These are phyloP conservation scores for Eptesicus fuscus DNA, from an alignment of 2,113 vertebrate species.

Conservation along the genomic window DNA sequence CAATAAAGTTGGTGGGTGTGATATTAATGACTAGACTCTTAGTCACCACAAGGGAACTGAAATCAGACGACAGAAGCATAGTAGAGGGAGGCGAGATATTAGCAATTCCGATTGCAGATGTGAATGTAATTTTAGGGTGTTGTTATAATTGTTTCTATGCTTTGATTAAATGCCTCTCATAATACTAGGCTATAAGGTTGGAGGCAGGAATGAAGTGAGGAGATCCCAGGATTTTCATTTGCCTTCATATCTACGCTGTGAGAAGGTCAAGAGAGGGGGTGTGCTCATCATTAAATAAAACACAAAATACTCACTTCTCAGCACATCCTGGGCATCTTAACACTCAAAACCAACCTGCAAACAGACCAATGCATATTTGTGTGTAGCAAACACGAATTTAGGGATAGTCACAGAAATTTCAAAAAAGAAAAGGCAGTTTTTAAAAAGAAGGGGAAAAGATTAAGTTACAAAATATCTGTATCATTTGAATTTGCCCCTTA, in stretches of 20 bases:
- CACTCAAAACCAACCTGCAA: neutral
- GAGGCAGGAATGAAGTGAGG: neutral
- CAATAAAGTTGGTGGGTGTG: constrained; percentile 69
- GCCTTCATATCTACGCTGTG: neutral
- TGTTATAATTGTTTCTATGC: constrained; percentile 68
- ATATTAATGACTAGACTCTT: constrained; percentile 75
- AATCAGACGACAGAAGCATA: constrained; percentile 68
- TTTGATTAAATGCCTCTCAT: constrained; percentile 63
- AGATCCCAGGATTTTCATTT: neutral
- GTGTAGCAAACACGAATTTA: constrained; percentile 33
- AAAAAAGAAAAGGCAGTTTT: constrained; percentile 51
- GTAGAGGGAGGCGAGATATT: constrained; percentile 44
- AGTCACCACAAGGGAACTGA: constrained; percentile 77
- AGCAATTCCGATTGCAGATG: constrained; percentile 74
- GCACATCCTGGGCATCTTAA: neutral
- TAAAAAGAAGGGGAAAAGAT: neutral
- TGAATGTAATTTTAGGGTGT: constrained; percentile 73
- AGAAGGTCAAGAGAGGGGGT: neutral
- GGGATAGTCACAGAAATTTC: constrained; percentile 44
- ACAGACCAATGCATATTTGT: constrained; percentile 29
- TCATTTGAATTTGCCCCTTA: neutral
- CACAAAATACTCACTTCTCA: constrained; percentile 36
- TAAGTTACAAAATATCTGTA: constrained; percentile 62
- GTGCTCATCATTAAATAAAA: constrained; percentile 31
- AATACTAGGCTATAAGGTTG: constrained; percentile 20